Conservation (phyloP, 2,113 vertebrate genomes). For the Ptyas mucosa region DNA sequence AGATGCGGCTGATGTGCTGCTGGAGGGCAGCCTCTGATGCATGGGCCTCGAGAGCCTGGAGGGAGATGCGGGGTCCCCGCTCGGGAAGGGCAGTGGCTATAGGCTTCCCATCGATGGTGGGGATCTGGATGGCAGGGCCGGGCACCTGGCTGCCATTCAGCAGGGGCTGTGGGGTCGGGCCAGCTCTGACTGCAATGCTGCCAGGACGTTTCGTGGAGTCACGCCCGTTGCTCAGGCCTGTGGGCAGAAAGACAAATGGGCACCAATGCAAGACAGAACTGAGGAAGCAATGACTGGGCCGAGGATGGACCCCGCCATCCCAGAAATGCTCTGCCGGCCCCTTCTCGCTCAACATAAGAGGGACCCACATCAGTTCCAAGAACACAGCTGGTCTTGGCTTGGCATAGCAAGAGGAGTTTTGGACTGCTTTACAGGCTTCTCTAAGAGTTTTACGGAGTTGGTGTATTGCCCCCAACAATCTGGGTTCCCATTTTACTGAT, state of each 20-base stretch:
- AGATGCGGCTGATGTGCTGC: constrained; percentile 76
- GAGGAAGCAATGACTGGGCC: too few relatives aligned
- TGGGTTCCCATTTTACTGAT: too few relatives aligned
- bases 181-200: not conserved
- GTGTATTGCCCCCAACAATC: not conserved
- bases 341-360: not conserved
- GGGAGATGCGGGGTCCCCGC: constrained; percentile 72
- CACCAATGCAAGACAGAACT: not conserved
- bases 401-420: not conserved
- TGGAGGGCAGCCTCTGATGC: constrained; percentile 65
- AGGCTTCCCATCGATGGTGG: constrained; percentile 79
- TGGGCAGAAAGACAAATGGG: not conserved
- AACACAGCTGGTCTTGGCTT: not conserved
- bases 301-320: not conserved
- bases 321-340: not conserved
- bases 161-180: constrained; percentile 45
- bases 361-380: not conserved
- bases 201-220: constrained; percentile 2
- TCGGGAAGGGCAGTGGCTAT: not conserved
- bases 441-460: not conserved
- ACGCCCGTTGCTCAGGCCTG: constrained; percentile 60
- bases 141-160: constrained; percentile 53
- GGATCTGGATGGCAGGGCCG: constrained; percentile 71
- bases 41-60: constrained; percentile 65
- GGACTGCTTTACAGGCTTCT: not conserved